Percentiles rank a stretch among this genome's conserved stretches.
Conservation (phyloP, 1,140 invertebrate genomes). For the Mesaphorura yosii region DNA sequence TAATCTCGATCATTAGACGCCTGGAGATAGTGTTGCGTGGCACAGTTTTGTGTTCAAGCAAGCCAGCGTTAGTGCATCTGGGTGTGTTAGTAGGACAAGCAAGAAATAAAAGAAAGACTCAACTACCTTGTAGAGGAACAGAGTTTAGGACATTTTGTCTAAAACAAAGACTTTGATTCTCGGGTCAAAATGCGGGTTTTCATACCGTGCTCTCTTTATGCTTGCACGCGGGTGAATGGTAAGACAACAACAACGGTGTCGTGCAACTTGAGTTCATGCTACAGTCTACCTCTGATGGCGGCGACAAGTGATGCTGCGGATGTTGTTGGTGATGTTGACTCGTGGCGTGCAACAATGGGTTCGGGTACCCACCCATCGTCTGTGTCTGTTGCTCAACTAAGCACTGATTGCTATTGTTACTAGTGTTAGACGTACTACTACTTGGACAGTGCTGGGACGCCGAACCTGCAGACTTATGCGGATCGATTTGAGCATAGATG, state of each 20-base stretch:
- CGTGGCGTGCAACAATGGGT: not conserved
- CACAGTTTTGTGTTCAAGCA: too few species aligned
- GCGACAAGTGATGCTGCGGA: slow-evolving; percentile 9
- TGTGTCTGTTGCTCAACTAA: slow-evolving; percentile 32
- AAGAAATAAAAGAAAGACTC: too few species aligned
- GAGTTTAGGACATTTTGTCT: too few species aligned
- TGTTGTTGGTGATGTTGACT: not conserved
- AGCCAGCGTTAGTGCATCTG: too few species aligned
- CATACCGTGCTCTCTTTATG: slow-evolving; percentile 34
- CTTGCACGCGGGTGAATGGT: too few species aligned
- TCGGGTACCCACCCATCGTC: slow-evolving; percentile 24
- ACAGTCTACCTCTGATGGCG: slow-evolving; percentile 26
- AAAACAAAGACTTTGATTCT: too few species aligned
- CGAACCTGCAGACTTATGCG: slow-evolving; percentile 31
- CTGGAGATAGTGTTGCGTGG: too few species aligned
- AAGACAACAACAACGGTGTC: slow-evolving; percentile 14
- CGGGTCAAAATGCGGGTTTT: too few species aligned
- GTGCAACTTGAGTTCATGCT: slow-evolving; percentile 14
- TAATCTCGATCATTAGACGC: too few species aligned
- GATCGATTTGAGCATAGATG: slow-evolving; percentile 50
- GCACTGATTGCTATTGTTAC: not conserved
- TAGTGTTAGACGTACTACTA: not conserved
- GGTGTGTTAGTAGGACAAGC: too few species aligned
- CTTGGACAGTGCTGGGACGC: not conserved
- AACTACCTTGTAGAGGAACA: too few species aligned